These are phyloP conservation scores for Epistrophe grossulariae DNA, from an alignment of 2,888 invertebrate genomes.

Conservation along the genomic window DNA sequence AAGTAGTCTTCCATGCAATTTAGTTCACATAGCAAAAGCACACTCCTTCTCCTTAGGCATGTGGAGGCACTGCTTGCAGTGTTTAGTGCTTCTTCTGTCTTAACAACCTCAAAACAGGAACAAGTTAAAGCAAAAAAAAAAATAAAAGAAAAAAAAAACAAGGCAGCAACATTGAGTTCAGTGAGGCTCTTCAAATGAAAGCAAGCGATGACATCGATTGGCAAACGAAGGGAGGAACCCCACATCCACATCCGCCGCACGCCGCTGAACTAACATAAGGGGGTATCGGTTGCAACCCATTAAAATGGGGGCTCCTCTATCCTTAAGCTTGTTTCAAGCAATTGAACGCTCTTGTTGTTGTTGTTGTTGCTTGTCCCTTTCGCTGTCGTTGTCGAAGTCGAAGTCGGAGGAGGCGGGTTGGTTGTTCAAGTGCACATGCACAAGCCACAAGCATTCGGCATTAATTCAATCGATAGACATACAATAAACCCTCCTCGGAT, in stretches of 20 bases:
- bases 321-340: neutral
- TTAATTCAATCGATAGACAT: conserved; percentile 64
- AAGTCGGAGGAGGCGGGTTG: conserved; percentile 14
- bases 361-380: conserved; percentile 52
- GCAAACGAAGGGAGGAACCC: conserved; percentile 38
- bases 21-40: conserved; percentile 51
- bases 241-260: conserved; percentile 2
- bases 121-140: conserved; percentile 5
- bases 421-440: conserved; percentile 69
- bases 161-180: conserved; percentile 42
- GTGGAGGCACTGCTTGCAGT: neutral
- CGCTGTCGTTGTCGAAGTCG: conserved; percentile 30
- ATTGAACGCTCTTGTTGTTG: neutral
- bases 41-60: conserved; percentile 11
- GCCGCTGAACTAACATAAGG: conserved; percentile 25
- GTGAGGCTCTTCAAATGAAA: conserved; percentile 56
- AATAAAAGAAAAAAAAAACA: neutral
- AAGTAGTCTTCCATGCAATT: conserved; percentile 64
- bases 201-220: conserved; percentile 64
- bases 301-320: conserved; percentile 47
- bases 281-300: conserved; percentile 43
- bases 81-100: conserved; percentile 16
- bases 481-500: conserved; percentile 18
- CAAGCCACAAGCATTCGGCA: conserved; percentile 59
- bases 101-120: conserved; percentile 18